Evolutionary conservation across 2,888 invertebrate genomes (phyloP).

Genomic region (Rhagonycha fulva): DNA sequence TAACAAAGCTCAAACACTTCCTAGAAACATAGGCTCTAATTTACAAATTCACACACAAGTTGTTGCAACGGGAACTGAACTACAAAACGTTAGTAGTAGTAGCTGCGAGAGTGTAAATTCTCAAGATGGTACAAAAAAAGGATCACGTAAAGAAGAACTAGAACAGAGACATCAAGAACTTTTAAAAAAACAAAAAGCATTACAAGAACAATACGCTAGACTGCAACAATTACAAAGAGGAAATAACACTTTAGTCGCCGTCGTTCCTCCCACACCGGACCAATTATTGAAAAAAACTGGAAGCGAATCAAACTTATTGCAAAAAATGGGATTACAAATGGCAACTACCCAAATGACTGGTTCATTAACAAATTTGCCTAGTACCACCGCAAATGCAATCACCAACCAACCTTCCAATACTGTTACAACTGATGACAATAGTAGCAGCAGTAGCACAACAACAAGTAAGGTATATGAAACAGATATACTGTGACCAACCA

Average conservation of each 20-base stretch:
- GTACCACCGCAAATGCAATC: slow-evolving; percentile 41
- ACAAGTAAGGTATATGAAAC: slow-evolving; percentile 89
- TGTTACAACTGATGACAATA: slow-evolving; percentile 34
- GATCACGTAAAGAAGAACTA: slow-evolving; percentile 70
- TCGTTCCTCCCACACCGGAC: slow-evolving; percentile 66
- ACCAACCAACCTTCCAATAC: slow-evolving; percentile 47
- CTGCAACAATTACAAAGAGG: slow-evolving; percentile 85
- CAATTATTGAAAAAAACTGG: slow-evolving; percentile 80
- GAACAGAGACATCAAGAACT: slow-evolving; percentile 90
- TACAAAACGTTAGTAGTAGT: slow-evolving; percentile 61
- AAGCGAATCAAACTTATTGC: slow-evolving; percentile 83
- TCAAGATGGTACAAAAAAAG: slow-evolving; percentile 67
- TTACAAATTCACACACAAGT: slow-evolving; percentile 44
- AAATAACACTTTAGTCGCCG: slow-evolving; percentile 64
- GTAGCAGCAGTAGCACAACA: slow-evolving; percentile 48
- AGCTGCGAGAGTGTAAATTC: slow-evolving; percentile 78
- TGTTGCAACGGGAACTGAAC: slow-evolving; percentile 25
- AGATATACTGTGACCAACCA: slow-evolving; percentile 83
- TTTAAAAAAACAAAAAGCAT: slow-evolving; percentile 81
- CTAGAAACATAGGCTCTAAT: slow-evolving; percentile 53
- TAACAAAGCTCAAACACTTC: slow-evolving; percentile 51
- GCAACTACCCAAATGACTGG: slow-evolving; percentile 62
- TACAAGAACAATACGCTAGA: slow-evolving; percentile 90
- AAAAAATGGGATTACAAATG: slow-evolving; percentile 78
- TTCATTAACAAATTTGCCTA: slow-evolving; percentile 66